Percentiles rank a stretch among this genome's conserved stretches.
phyloP scores from a whole-genome alignment of 35 echinoderm and acorn worm genomes.

The Anneissia japonica region DNA sequence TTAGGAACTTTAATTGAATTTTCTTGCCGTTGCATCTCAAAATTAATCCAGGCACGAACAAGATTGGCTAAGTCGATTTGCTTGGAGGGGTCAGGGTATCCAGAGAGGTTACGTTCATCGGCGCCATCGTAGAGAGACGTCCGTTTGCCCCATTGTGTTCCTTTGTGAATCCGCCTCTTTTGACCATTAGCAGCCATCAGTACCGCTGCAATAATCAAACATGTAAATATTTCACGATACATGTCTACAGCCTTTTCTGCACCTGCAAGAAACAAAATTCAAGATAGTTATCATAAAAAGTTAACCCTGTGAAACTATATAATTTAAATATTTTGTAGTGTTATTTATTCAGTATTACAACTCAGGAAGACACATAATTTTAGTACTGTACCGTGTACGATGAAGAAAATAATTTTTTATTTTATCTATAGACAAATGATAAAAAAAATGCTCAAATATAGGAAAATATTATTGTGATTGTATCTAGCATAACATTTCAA shows the following conservation, averaged over 20 bases:
- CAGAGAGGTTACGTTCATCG: not conserved
- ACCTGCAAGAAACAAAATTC: not conserved
- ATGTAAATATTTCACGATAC: constrained; percentile 2
- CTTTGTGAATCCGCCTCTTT: not conserved
- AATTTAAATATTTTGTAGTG: too few species aligned
- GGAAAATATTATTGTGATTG: too few species aligned
- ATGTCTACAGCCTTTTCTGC: not conserved
- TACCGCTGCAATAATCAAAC: not conserved
- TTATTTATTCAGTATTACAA: too few species aligned
- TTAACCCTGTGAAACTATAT: too few species aligned
- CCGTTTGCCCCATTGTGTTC: not conserved
- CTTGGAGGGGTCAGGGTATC: not conserved
- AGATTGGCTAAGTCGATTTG: not conserved
- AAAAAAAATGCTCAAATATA: too few species aligned
- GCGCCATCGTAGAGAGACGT: not conserved
- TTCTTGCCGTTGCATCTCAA: not conserved
- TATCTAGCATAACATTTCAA: too few species aligned
- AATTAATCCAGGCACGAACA: not conserved
- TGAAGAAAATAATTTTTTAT: too few species aligned
- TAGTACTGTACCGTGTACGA: too few species aligned
- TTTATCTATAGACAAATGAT: too few species aligned
- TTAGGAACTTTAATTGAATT: not conserved
- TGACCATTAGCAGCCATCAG: not conserved
- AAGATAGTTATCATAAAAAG: too few species aligned
- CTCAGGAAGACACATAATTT: too few species aligned